Base-by-base conservation (phyloP, 1,140 invertebrate species). In the Bactericera cockerelli region DNA sequence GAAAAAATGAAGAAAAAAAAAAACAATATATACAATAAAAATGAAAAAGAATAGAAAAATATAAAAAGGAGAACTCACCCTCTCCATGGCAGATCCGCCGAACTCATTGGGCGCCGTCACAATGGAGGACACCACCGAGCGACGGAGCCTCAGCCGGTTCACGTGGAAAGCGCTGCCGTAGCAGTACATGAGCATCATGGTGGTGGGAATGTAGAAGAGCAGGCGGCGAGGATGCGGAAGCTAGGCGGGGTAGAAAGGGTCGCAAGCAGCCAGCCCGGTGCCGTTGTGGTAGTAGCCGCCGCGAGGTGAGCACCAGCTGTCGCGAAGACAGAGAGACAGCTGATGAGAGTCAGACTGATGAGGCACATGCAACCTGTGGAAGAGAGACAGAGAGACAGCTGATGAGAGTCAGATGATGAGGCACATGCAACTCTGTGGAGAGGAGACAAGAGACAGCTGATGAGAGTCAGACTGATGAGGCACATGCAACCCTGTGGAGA, bases 131-230 rank as follows among this genome's bases (percentile, higher is more conserved):
- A 73, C 68, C 56, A 74, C 70, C 55, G 73, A 72, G 61, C 72
- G 70, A 70, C 84, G 84, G 59, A 82, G 72, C 58, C 84, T 77
- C 28, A 84, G 78, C 71, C 86, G 86, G 71, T 87, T 87, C 66
- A 87, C 84, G 70, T 89, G 86, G 69, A 90, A 89, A 28, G 86
- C 87, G 13, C 86, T 88, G 16, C 86, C 87, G 69, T 90, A 89
- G 70, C 86, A 89, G 70, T 90, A 90, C 86, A 89, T 89, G 63
- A 90, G 75, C 38, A 87, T 82, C 87, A 90, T 90, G 22, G 87
- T 89, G 16, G 86, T 89, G 16, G 87, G 86, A 66, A 89, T 89
- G 70, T 89, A 90, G 70, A 89, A 86, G 61, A 82, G 69, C 87
- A 90, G 63, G 86, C 87, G 31, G 85, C 81, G 61, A 89, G 73